Base-by-base conservation (phyloP, 2,113 vertebrate genomes). In the Rhizomys pruinosus region DNA sequence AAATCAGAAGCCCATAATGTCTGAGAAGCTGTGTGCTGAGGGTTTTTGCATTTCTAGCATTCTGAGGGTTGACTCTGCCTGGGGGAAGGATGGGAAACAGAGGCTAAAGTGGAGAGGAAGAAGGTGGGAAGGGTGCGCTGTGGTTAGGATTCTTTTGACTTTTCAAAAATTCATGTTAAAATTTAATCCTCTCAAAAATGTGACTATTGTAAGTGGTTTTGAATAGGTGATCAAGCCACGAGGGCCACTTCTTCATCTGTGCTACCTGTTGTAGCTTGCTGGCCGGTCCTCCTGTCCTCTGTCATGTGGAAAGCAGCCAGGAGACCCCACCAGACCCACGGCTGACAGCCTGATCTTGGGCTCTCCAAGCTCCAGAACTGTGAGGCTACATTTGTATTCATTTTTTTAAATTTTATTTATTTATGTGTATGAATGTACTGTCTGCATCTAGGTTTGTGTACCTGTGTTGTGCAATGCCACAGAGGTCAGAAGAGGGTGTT, bases 1-100 rank as follows among this genome's bases (percentile, higher is more conserved):
- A 22, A 42, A 57, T 1, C 5, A 1, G 0, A 27, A 3, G 1
- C 23, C 27, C 5, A 0, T 13, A 1, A 44, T 12, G 23, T n/a
- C 6, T 57, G 10, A 66, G 69, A n/a, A 71, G 34, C 16, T 84
- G 17, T 61, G 15, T 2, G 23, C 15, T 9, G 19, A n/a, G 7
- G 34, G 3, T 3, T n/a, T 39, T 73, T 44, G 11, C 1, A 2
- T 3, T 3, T 55, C 0, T 1, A 23, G 0, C 16, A 29, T n/a
- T 5, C 69, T 7, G 5, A 72, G 47, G 20, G 39, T 34, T 8
- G 4, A 4, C 66, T 84, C 27, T 47, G 7, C 32, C 37, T 57
- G 1, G 1, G 34, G 4, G 4, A 22, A 9, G 52, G 42, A 0
- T 3, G 17, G 6, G 27, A 0, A 0, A 47, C 11, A 52, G 42